Base-by-base conservation (phyloP, 2,797 vertebrate genomes). In the Crax fasciolata region DNA sequence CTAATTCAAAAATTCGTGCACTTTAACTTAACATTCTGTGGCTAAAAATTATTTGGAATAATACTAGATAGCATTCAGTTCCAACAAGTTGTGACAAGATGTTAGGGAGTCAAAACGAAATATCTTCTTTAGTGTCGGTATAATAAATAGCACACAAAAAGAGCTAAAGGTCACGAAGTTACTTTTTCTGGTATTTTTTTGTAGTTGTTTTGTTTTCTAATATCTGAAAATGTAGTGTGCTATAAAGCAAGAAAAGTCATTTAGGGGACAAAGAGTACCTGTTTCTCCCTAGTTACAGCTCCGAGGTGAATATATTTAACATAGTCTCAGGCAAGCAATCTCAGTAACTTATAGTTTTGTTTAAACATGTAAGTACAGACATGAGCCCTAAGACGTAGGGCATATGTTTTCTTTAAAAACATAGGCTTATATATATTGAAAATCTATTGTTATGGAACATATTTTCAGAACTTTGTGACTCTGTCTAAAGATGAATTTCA, bases 321-420 rank as follows among this genome's bases (percentile, higher is more conserved):
- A 23, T 4, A 14, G 57, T 70, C 30, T 67, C 17, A 46, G 17
- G 8, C 19, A 83, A 89, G 11, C 30, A 72, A 63, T 10, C 6
- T 38, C 5, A 65, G 10, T 16, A 80, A 20, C 19, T 63, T 13
- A 24, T 6, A 58, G 7, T 7, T 73, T 66, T 82, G 3, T 55
- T 85, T 83, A 77, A 79, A 44, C 3, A 18, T 0, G 0, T 14
- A 59, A 44, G 13, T 13, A 17, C 18, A 76, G 16, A 55, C 12
- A 25, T 39, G 12, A 89, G 3, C 0, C 0, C 14, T 51, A 51
- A 78, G 4, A 2, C 59, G 9, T 23, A 73, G 20, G 6, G 63
- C 12, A 92, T 76, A 32, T 4, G 13, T 70, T 13, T 58, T 52
- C 25, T 27, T 28, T 35, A 73, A 14, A 63, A 79, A 21, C 5